These are phyloP conservation scores for Neuroterus valhalla DNA, from an alignment of 1,140 invertebrate species.

Conservation along the genomic window DNA sequence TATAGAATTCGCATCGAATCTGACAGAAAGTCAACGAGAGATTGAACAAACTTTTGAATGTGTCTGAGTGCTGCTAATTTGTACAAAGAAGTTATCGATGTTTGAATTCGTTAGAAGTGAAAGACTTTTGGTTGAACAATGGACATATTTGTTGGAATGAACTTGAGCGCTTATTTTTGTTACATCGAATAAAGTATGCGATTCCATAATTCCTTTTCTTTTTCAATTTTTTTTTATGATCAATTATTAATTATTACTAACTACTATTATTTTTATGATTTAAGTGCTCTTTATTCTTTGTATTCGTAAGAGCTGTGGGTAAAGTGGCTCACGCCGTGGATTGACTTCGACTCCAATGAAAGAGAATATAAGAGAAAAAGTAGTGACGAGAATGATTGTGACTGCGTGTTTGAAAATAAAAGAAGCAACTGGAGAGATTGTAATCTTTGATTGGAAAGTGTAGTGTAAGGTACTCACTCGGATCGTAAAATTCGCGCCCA, in stretches of 20 bases:
- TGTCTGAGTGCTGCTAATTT: slow-evolving; percentile 14
- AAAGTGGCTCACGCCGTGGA: not conserved
- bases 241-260: slow-evolving; percentile 9
- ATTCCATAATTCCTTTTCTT: not conserved
- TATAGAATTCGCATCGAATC: slow-evolving; percentile 3
- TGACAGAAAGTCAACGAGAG: slow-evolving; percentile 7
- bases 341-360: not conserved
- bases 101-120: not conserved
- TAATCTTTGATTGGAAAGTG: slow-evolving; percentile 4
- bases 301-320: not conserved
- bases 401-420: not conserved
- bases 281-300: slow-evolving; percentile 21
- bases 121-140: not conserved
- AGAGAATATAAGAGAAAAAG: not conserved
- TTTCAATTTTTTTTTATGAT: not conserved
- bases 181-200: slow-evolving; percentile 25
- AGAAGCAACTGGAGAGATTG: not conserved
- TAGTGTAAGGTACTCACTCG: not conserved
- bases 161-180: slow-evolving; percentile 3
- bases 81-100: slow-evolving; percentile 1
- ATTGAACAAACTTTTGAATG: slow-evolving; percentile 14
- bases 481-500: not conserved
- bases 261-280: not conserved
- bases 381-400: not conserved
- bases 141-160: not conserved